Evolutionary conservation across 1,140 invertebrate genomes (phyloP).

Genomic region (Homarus americanus): DNA sequence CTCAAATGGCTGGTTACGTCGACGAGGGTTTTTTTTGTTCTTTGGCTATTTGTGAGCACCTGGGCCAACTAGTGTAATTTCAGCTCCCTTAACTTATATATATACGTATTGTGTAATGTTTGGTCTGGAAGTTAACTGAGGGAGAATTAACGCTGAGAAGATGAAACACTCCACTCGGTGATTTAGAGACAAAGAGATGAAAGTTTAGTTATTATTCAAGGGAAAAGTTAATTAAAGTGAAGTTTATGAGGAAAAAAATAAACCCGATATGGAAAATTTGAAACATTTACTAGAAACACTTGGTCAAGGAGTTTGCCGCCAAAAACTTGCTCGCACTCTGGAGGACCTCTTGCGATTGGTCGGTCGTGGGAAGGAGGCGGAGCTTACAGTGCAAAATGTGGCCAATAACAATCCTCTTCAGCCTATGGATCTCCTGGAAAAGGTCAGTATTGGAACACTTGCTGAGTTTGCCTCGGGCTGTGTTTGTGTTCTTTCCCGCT

Average conservation of each 20-base stretch:
- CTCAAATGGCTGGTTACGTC: not conserved
- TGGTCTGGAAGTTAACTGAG: not conserved
- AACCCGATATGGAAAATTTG: slow-evolving; percentile 17
- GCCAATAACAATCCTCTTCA: slow-evolving; percentile 60
- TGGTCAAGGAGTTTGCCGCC: slow-evolving; percentile 16
- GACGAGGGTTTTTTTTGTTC: not conserved
- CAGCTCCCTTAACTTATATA: not conserved
- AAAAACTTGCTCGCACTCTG: slow-evolving; percentile 18
- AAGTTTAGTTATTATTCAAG: too few relatives aligned
- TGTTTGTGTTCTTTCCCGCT: not conserved
- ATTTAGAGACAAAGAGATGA: too few relatives aligned
- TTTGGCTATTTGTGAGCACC: slow-evolving; percentile 6
- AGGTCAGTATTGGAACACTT: slow-evolving; percentile 47
- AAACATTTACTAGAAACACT: slow-evolving; percentile 16
- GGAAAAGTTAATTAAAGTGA: too few relatives aligned
- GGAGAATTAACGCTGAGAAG: not conserved
- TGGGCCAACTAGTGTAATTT: not conserved
- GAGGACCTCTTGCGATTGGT: slow-evolving; percentile 46
- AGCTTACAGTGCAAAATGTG: slow-evolving; percentile 58
- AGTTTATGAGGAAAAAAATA: not conserved
- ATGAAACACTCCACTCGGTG: not conserved
- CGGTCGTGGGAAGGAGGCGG: slow-evolving; percentile 45
- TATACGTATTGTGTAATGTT: not conserved
- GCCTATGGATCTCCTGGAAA: slow-evolving; percentile 64
- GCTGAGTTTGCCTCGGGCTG: not conserved